These are phyloP conservation scores for Sinocyclocheilus anshuiensis DNA, from an alignment of 2,113 vertebrate genomes.

Conservation along the genomic window DNA sequence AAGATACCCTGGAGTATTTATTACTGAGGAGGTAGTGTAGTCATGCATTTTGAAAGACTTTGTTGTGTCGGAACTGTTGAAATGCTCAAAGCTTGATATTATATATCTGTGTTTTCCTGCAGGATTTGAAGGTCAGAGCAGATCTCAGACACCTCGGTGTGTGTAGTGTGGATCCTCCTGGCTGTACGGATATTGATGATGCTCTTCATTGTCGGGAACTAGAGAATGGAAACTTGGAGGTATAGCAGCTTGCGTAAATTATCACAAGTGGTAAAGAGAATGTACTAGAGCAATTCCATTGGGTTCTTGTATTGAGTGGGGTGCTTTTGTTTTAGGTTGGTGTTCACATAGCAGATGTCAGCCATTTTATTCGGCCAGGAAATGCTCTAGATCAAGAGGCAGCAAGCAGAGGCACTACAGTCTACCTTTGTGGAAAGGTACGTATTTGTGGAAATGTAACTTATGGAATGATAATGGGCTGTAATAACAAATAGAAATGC, in stretches of 20 bases:
- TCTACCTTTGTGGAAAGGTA: slow-evolving; percentile 95
- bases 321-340: slow-evolving; percentile 79
- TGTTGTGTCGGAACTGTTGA: background rate
- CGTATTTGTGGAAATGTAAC: background rate
- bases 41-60: background rate
- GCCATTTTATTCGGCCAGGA: slow-evolving; percentile 95
- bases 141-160: slow-evolving; percentile 86
- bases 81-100: background rate
- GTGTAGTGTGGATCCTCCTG: slow-evolving; percentile 97
- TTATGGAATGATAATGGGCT: background rate
- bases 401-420: slow-evolving; percentile 91
- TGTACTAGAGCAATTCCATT: background rate
- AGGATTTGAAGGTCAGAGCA: slow-evolving; percentile 87
- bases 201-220: slow-evolving; percentile 88
- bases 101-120: background rate
- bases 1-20: slow-evolving; percentile 92
- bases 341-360: slow-evolving; percentile 97
- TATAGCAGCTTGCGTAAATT: slow-evolving; percentile 27
- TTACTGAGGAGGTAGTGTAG: slow-evolving; percentile 83
- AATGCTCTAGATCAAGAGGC: slow-evolving; percentile 95
- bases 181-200: slow-evolving; percentile 98
- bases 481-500: background rate
- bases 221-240: slow-evolving; percentile 90
- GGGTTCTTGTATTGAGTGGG: background rate
- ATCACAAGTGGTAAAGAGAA: background rate